Percentiles rank a stretch among this genome's conserved stretches.
Evolutionary conservation across 2,888 invertebrate genomes (phyloP).

Genomic region (Anodontia alba): DNA sequence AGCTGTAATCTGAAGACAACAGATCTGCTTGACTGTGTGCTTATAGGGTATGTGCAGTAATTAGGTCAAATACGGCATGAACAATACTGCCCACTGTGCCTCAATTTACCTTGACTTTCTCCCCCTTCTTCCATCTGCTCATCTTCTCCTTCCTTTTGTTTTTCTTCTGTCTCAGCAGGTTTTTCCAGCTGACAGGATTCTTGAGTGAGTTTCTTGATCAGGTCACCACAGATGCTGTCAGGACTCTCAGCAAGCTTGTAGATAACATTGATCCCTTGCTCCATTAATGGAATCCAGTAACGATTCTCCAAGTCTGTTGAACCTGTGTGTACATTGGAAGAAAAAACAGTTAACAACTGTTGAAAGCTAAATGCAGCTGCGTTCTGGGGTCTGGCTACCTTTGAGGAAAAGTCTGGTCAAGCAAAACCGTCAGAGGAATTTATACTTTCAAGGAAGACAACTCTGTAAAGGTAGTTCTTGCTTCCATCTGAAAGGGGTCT

Average conservation of each 20-base stretch:
- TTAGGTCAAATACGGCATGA: too few species aligned
- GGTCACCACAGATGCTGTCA: conserved; percentile 84
- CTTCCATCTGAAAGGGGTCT: too few species aligned
- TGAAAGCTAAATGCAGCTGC: too few species aligned
- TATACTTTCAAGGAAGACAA: too few species aligned
- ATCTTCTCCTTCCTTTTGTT: neutral
- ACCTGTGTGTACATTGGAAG: conserved; percentile 36
- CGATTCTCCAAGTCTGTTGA: conserved; percentile 82
- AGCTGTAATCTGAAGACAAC: too few species aligned
- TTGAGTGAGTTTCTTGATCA: conserved; percentile 75
- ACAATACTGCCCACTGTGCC: too few species aligned
- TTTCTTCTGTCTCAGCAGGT: neutral
- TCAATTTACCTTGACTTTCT: neutral
- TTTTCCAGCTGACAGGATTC: conserved; percentile 27
- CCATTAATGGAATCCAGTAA: conserved; percentile 87
- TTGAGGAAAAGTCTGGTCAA: too few species aligned
- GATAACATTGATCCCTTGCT: conserved; percentile 88
- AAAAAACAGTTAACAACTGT: neutral
- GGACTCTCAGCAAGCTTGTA: conserved; percentile 88
- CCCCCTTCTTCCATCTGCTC: conserved; percentile 28
- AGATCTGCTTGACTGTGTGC: too few species aligned
- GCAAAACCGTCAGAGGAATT: too few species aligned
- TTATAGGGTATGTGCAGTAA: too few species aligned
- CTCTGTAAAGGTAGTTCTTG: too few species aligned
- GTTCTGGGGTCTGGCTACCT: too few species aligned